Percentiles rank a stretch among this genome's conserved stretches.
phyloP scores from a whole-genome alignment of 2,888 invertebrate genomes.

The Drosophila melanocephala region DNA sequence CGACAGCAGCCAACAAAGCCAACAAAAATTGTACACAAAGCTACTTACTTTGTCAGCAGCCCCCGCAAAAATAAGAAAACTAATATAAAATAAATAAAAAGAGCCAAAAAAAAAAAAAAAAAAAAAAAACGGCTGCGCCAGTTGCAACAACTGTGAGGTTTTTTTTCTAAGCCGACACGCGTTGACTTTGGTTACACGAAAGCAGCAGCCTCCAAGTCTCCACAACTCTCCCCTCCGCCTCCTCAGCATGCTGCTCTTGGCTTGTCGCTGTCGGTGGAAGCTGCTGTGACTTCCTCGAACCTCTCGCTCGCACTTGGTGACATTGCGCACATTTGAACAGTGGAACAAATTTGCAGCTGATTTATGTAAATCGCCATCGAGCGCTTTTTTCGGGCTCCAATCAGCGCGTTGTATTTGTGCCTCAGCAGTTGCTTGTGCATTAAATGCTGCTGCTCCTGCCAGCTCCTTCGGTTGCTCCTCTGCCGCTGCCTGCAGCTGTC shows the following conservation, averaged over 20 bases:
- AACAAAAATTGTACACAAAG: constrained; percentile 64
- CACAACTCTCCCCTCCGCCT: constrained; percentile 3
- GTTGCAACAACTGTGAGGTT: constrained; percentile 54
- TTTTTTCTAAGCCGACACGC: constrained; percentile 78
- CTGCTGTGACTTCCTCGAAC: constrained; percentile 74
- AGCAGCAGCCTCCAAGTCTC: constrained; percentile 3
- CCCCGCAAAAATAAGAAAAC: constrained; percentile 65
- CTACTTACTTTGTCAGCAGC: constrained; percentile 72
- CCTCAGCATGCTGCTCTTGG: constrained; percentile 4
- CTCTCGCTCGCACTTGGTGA: constrained; percentile 72
- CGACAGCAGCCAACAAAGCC: constrained; percentile 54
- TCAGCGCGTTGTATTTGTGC: constrained; percentile 45
- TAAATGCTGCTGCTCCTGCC: constrained; percentile 47
- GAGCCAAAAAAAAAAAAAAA: constrained; percentile 38
- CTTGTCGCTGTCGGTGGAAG: constrained; percentile 65
- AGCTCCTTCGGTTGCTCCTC: constrained; percentile 30
- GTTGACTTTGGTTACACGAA: constrained; percentile 71
- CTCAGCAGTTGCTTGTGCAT: constrained; percentile 37
- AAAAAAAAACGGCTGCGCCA: constrained; percentile 29
- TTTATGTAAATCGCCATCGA: constrained; percentile 74
- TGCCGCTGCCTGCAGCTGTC: constrained; percentile 9
- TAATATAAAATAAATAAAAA: constrained; percentile 63
- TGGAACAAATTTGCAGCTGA: constrained; percentile 80
- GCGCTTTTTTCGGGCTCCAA: constrained; percentile 47
- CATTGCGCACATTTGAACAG: constrained; percentile 79